These are phyloP conservation scores for Drosophila pseudoobscura DNA, from an alignment of 1,140 invertebrate genomes.

Conservation along the genomic window DNA sequence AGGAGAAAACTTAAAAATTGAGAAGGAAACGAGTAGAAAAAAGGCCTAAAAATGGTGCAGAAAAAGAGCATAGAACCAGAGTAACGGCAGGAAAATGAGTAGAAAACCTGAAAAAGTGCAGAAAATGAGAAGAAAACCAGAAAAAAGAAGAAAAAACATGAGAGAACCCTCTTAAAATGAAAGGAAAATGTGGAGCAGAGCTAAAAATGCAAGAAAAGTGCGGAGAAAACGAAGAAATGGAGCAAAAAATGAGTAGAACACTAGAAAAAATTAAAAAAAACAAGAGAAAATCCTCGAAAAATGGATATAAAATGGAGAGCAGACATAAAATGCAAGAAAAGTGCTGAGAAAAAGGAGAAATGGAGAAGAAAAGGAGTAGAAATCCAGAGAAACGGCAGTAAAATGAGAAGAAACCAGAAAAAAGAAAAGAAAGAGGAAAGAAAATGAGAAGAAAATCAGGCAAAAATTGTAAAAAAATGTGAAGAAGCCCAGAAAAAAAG, in stretches of 20 bases:
- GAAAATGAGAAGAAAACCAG: neutral
- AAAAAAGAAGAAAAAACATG: too few relatives aligned
- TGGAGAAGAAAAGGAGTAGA: constrained; percentile 5
- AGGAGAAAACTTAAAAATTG: constrained; percentile 12
- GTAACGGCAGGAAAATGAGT: neutral
- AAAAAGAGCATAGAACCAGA: too few relatives aligned
- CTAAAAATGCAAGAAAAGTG: constrained; percentile 3
- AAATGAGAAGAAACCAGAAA: too few relatives aligned
- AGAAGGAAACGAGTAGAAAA: constrained; percentile 14
- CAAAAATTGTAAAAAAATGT: neutral
- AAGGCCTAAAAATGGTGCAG: neutral
- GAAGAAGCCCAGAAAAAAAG: too few relatives aligned
- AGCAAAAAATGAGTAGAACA: too few relatives aligned
- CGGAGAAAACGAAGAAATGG: constrained; percentile 11
- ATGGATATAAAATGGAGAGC: too few relatives aligned
- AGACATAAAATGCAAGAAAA: constrained; percentile 3
- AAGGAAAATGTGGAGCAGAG: too few relatives aligned
- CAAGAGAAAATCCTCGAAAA: too few relatives aligned
- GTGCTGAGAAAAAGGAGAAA: constrained; percentile 6
- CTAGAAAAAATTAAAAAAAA: too few relatives aligned
- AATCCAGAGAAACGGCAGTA: too few relatives aligned
- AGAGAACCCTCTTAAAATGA: too few relatives aligned
- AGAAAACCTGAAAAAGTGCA: constrained; percentile 17
- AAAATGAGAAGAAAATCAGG: constrained; percentile 4
- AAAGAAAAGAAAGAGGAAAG: constrained; percentile 15